These are phyloP conservation scores for Latrodectus geometricus DNA, from an alignment of 1,140 invertebrate species.

Conservation along the genomic window DNA sequence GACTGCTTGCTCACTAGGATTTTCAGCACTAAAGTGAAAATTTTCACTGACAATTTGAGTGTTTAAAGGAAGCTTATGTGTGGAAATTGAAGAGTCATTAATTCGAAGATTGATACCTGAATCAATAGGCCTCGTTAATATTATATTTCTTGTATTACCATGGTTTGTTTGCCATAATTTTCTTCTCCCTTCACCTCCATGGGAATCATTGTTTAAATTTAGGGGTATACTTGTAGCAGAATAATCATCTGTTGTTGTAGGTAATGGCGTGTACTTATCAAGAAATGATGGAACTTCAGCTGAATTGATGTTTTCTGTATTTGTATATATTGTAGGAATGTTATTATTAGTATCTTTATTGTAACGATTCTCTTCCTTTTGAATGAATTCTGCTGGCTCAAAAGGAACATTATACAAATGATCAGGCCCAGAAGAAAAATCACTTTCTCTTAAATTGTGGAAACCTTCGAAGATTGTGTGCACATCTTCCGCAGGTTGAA, in stretches of 20 bases:
- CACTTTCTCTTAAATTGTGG: neutral
- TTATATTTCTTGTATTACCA: neutral
- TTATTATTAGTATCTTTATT: neutral
- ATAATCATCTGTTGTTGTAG: neutral
- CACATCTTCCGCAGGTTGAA: neutral
- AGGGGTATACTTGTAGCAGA: neutral
- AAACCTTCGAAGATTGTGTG: slow-evolving; percentile 20
- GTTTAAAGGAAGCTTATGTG: too few relatives aligned
- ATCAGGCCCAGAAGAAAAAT: neutral
- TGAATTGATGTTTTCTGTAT: neutral
- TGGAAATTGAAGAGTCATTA: neutral
- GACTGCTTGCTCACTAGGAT: neutral
- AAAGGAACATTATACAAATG: neutral
- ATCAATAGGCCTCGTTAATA: neutral
- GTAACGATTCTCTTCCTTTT: neutral
- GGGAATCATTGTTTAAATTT: neutral
- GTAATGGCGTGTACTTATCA: neutral
- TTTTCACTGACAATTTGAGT: too few relatives aligned
- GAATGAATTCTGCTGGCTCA: neutral
- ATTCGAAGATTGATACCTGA: neutral
- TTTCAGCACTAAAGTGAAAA: neutral
- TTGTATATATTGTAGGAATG: neutral
- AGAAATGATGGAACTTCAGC: neutral
- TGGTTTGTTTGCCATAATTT: too few relatives aligned
- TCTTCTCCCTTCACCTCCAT: too few relatives aligned